Conservation (phyloP, 2,113 vertebrate species). For the Ceyx melanurus region DNA sequence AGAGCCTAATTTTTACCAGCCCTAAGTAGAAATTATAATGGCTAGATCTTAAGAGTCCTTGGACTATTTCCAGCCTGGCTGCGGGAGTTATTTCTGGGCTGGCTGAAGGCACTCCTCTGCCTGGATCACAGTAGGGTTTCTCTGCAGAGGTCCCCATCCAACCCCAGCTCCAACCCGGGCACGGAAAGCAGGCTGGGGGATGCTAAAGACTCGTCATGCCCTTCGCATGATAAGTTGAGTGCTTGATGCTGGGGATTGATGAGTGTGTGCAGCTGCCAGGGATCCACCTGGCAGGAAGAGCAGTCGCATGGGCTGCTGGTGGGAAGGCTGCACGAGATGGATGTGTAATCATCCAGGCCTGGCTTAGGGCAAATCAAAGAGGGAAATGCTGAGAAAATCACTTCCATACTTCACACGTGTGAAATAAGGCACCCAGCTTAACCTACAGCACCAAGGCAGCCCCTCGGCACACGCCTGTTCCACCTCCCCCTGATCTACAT, state of each 20-base stretch:
- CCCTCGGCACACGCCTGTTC: accelerated
- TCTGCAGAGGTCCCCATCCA: neutral
- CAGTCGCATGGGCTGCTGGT: neutral
- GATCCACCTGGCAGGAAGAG: neutral
- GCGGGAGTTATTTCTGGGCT: neutral
- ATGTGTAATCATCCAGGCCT: neutral
- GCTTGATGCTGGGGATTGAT: neutral
- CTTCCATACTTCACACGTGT: neutral
- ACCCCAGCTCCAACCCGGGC: neutral
- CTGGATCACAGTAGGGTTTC: neutral
- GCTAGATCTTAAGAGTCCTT: neutral
- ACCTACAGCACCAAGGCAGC: neutral
- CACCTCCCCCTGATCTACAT: neutral
- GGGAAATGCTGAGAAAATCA: neutral
- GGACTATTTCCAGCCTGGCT: conserved; percentile 8
- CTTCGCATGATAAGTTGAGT: neutral
- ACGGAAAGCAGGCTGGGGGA: neutral
- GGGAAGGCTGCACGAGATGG: neutral
- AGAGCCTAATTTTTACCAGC: neutral
- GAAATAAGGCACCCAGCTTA: neutral
- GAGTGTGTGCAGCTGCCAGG: neutral
- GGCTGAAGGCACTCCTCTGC: neutral
- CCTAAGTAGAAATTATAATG: neutral
- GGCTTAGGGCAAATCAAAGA: neutral
- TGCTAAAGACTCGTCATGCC: neutral